These are phyloP conservation scores for Rhodinocichla rosea DNA, from an alignment of 2,113 vertebrate species.

Conservation along the genomic window DNA sequence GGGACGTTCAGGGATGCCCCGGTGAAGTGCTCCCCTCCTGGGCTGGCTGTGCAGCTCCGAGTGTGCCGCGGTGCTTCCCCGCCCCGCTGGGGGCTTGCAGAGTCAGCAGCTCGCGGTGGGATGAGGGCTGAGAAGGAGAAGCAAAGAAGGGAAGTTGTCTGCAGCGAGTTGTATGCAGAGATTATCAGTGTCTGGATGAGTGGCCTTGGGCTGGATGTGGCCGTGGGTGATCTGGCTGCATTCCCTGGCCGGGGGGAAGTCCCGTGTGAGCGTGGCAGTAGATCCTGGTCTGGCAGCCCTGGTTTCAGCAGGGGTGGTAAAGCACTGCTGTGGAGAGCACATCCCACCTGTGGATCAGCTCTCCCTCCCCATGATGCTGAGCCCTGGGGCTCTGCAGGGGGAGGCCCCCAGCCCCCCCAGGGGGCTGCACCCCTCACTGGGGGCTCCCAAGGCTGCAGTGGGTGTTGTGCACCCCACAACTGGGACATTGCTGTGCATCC, in stretches of 20 bases:
- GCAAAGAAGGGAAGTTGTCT: neutral
- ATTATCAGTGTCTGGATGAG: neutral
- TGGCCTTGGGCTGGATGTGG: neutral
- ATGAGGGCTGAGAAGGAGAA: neutral
- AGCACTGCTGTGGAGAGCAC: accelerated
- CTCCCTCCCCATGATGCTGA: neutral
- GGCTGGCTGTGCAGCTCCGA: accelerated
- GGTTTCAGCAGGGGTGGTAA: neutral
- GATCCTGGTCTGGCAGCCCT: neutral
- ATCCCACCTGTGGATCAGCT: neutral
- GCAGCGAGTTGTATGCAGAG: neutral
- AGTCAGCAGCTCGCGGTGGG: neutral
- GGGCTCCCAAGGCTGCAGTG: neutral
- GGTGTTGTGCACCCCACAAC: neutral
- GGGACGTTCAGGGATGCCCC: neutral
- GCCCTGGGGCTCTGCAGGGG: accelerated
- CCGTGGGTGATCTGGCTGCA: neutral
- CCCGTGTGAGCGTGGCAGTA: accelerated
- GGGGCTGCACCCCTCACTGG: neutral
- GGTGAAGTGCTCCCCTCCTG: accelerated
- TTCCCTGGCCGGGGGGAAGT: accelerated
- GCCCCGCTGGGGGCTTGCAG: neutral
- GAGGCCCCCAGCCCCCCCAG: too few relatives aligned
- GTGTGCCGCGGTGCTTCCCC: accelerated
- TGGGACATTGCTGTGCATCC: too few relatives aligned